Base-by-base conservation (phyloP, 2,113 vertebrate genomes). In the Equus quagga region DNA sequence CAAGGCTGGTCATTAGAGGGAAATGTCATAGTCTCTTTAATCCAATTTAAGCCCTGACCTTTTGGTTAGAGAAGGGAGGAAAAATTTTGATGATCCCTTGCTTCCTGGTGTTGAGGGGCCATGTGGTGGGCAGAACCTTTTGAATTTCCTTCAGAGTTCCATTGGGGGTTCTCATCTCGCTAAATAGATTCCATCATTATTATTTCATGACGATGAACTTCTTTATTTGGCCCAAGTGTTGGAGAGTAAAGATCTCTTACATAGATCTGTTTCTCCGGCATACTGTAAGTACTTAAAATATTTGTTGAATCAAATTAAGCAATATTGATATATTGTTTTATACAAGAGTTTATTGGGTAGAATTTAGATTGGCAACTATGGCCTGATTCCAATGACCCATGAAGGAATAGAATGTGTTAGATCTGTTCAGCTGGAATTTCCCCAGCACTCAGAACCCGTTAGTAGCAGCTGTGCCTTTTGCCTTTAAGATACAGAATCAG, bases 1-100 rank as follows among this genome's bases (percentile, higher is more conserved):
- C 33, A 81, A 46, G 10, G 9, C 54, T 82, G 54, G 69, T 91
- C 75, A 46, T 83, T 91, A 87, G 60, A 87, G 75, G 54, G 90
- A 96, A 93, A 87, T 84, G 62, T 64, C 75, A 58, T 75, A n/a
- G 31, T 93, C 73, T 24, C 15, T 64, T 70, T 90, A 86, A 96
- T 60, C 60, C 44, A 82, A 4, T 91, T 95, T 51, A 91, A 82
- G 62, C 62, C 46, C 80, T 56, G 44, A 82, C 65, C 44, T 76
- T 89, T 81, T 86, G 51, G 44, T 90, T 97, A 94, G 62, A 83
- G n/a, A 70, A 81, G 7, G 36, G 49, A 85, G 49, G n/a, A n/a
- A 78, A 83, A 51, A 65, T 6, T 2, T 1, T 44, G 46, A 65
- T 79, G 51, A 18, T 31, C 65, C 7, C 67, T 94, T 11, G 17